Evolutionary conservation across 2,797 vertebrate genomes (phyloP).

Genomic region (Benthosema pterotum): DNA sequence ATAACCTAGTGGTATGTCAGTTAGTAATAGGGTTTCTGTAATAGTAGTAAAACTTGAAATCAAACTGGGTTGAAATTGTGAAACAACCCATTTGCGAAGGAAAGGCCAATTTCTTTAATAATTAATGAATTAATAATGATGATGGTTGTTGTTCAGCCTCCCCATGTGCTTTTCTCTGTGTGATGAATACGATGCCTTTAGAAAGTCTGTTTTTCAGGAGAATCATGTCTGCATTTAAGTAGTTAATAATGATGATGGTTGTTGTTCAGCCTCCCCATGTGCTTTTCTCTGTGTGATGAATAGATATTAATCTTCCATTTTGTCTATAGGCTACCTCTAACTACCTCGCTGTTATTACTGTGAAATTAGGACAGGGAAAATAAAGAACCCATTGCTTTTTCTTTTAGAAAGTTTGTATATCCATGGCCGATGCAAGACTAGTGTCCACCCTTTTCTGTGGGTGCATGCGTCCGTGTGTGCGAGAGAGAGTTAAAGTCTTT

Average conservation of each 20-base stretch:
- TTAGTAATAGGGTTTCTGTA: no score
- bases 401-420: conserved; percentile 15
- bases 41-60: background rate
- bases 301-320: conserved; percentile 42
- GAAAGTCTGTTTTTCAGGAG: conserved; percentile 30
- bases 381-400: conserved; percentile 12
- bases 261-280: conserved; percentile 10
- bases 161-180: background rate
- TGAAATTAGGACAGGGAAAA: conserved; percentile 44
- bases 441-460: no score
- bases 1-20: no score
- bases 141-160: conserved; percentile 21
- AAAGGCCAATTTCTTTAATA: conserved; percentile 28
- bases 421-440: conserved; percentile 22
- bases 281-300: conserved; percentile 39
- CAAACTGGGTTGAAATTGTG: conserved; percentile 1
- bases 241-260: conserved; percentile 49
- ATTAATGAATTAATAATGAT: conserved; percentile 48
- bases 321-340: conserved; percentile 37
- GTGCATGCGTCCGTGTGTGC: no score
- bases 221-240: conserved; percentile 21
- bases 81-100: conserved; percentile 6
- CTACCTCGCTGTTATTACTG: conserved; percentile 35
- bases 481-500: no score
- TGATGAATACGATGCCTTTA: conserved; percentile 43